Evolutionary conservation across 2,888 invertebrate species (phyloP).

Genomic region (Chrysolina oricalcia): DNA sequence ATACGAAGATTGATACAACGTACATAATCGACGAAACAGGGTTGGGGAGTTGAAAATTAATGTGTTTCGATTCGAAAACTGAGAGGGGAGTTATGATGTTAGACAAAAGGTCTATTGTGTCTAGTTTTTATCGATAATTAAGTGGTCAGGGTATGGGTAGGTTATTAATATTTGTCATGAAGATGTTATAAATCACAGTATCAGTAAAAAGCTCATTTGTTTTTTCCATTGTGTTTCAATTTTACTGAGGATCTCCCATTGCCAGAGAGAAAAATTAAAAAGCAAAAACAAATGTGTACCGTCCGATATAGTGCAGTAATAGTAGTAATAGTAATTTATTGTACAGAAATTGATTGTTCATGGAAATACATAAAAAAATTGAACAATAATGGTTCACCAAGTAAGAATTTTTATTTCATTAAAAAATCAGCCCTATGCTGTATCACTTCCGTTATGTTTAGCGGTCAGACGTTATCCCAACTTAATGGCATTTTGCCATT

Average conservation of each 20-base stretch:
- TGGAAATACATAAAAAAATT: too few species aligned
- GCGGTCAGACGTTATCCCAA: too few species aligned
- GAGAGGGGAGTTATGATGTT: slow-evolving; percentile 19
- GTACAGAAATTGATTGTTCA: too few species aligned
- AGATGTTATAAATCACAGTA: neutral
- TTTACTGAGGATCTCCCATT: neutral
- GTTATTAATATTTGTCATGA: neutral
- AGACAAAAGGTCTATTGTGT: slow-evolving; percentile 21
- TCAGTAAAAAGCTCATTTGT: neutral
- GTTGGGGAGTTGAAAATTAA: slow-evolving; percentile 5
- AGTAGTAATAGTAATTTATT: too few species aligned
- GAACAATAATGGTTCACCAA: too few species aligned
- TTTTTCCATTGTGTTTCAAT: neutral
- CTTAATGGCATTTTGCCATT: too few species aligned
- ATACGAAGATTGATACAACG: slow-evolving; percentile 17
- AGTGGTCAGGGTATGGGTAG: slow-evolving; percentile 3
- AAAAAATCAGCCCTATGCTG: too few species aligned
- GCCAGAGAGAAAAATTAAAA: too few species aligned
- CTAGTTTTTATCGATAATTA: slow-evolving; percentile 16
- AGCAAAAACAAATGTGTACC: too few species aligned
- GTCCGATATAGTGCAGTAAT: too few species aligned
- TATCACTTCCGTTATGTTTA: too few species aligned
- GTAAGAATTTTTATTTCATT: too few species aligned
- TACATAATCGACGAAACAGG: slow-evolving; percentile 19
- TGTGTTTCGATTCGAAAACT: neutral